Conservation (phyloP, 2,888 invertebrate genomes). For the Sinopyrophorus schimmeli region DNA sequence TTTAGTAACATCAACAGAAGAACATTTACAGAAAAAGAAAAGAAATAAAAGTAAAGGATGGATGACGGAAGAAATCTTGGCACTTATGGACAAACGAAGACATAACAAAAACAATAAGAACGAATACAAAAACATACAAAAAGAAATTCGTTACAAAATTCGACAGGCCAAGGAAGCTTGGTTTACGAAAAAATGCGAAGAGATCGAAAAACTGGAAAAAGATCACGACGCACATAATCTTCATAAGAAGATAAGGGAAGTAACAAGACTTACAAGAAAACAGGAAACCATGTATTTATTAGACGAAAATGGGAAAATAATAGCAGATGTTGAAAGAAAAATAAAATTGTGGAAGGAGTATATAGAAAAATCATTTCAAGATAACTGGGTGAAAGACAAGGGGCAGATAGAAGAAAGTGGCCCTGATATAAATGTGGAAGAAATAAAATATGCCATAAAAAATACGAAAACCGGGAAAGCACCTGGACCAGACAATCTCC, state of each 20-base stretch:
- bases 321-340: constrained; percentile 1
- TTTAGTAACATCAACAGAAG: too few relatives aligned
- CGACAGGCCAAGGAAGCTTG: not conserved
- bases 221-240: not conserved
- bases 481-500: constrained; percentile 1
- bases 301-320: not conserved
- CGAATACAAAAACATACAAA: constrained; percentile 2
- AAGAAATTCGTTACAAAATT: not conserved
- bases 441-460: constrained; percentile 1
- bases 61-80: too few relatives aligned
- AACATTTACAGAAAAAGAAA: too few relatives aligned
- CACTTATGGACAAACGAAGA: too few relatives aligned
- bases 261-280: not conserved
- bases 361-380: constrained; percentile 2
- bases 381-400: not conserved
- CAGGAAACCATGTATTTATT: not conserved
- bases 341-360: not conserved
- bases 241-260: not conserved
- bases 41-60: too few relatives aligned
- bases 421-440: not conserved
- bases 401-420: not conserved
- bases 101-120: not conserved
- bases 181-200: not conserved
- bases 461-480: not conserved
- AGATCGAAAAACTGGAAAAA: constrained; percentile 1